Base-by-base conservation (phyloP, 2,888 invertebrate genomes). In the Hypercompe scribonia region DNA sequence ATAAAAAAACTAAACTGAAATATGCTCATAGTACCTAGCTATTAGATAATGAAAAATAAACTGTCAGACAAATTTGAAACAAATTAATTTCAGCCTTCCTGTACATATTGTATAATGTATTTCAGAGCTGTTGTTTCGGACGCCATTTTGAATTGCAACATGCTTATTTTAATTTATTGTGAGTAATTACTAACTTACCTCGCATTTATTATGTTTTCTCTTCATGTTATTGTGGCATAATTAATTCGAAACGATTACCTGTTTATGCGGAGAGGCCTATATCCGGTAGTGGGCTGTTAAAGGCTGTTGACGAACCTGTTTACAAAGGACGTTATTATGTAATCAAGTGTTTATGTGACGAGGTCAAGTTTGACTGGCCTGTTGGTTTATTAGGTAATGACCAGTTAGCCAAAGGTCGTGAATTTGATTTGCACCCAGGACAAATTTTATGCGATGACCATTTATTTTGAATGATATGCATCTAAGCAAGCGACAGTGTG, bases 141-240 rank as follows among this genome's bases (percentile, higher is more conserved):
- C 72, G 70, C 70, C 73, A 76, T 80, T 76, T 78, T 79, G 77
- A 68, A 72, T 77, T 82, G 83, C 78, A 76, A 78, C 77, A 78
- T 77, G 79, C 82, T 83, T 80, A 73, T 84, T 81, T 82, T 68
- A 69, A 73, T 64, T 80, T 77, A 46, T n/a, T 70, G 63, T 42
- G 42, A 28, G 46, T 84, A 86, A 84, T 86, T 82, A n/a, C n/a
- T n/a, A n/a, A n/a, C n/a, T n/a, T n/a, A 85, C 76, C 78, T 70
- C 18, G 75, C 71, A 79, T 82, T 80, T 80, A 79, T 84, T 75
- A 79, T 77, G 78, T 77, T 81, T 78, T 81, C 76, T 77, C 70
- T 74, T 67, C 81, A 78, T 76, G 72, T 72, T 73, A 72, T 80
- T 74, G 75, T 73, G 68, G 73, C 78, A 74, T 75, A 76, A 11